A percentile compares a stretch with the other conserved stretches of the same genome.
These are phyloP conservation scores for Xenus cinereus DNA, from an alignment of 2,113 vertebrate species.

Conservation along the genomic window DNA sequence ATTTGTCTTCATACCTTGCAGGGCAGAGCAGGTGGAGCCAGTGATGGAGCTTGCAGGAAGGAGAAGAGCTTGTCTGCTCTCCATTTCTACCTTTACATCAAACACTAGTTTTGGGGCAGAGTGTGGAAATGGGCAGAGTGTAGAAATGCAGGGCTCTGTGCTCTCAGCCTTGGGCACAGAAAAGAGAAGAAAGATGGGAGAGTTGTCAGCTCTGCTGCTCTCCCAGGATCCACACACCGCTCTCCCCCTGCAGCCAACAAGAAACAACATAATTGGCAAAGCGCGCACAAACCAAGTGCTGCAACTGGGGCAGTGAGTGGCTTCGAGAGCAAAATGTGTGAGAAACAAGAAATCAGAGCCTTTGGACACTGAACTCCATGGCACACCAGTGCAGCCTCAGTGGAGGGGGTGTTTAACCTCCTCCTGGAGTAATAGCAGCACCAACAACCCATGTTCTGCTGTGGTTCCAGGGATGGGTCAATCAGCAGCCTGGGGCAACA, in stretches of 20 bases:
- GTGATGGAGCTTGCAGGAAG: background rate
- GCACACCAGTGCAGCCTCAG: background rate
- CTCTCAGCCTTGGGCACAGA: background rate
- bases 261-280: background rate
- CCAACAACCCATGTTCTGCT: background rate
- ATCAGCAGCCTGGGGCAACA: too few species aligned
- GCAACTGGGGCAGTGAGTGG: background rate
- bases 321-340: background rate
- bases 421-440: background rate
- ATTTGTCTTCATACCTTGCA: background rate
- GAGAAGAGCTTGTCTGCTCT: background rate
- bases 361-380: background rate
- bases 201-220: background rate
- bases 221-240: accelerated
- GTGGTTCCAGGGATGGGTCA: background rate
- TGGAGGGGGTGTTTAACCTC: accelerated
- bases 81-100: background rate
- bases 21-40: background rate
- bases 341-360: background rate
- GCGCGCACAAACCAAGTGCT: background rate
- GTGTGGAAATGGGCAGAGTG: background rate
- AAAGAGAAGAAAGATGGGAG: background rate
- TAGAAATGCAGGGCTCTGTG: background rate
- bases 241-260: background rate
- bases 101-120: background rate